phyloP scores from a whole-genome alignment of 2,113 vertebrate species.

The Pavo muticus region DNA sequence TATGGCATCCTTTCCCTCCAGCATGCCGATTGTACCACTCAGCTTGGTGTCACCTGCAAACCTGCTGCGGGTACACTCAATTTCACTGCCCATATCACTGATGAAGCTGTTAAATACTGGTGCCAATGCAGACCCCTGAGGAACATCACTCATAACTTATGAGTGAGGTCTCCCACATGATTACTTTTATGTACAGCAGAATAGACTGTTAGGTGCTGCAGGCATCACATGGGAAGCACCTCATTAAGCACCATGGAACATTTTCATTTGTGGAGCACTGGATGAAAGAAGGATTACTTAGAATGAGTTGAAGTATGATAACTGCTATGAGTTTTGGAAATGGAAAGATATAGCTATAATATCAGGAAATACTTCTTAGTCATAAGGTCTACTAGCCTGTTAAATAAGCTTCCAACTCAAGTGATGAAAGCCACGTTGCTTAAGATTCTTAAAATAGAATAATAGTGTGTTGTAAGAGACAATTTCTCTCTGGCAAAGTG shows the following conservation, averaged over 20 bases:
- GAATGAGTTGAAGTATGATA: not conserved
- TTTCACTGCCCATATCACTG: not conserved
- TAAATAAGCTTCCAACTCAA: conserved; percentile 36
- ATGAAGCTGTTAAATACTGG: not conserved
- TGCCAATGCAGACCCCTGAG: not conserved
- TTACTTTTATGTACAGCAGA: not conserved
- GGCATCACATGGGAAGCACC: not conserved
- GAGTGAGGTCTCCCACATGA: not conserved
- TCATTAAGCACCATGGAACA: not conserved
- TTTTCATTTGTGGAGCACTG: not conserved
- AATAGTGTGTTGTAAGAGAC: not conserved
- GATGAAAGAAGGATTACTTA: not conserved
- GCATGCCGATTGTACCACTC: not conserved
- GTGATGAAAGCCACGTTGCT: conserved; percentile 14
- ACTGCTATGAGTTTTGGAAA: not conserved
- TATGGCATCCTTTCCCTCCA: not conserved
- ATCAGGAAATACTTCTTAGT: not conserved
- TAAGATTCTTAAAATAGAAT: conserved; percentile 45
- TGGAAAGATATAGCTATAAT: not conserved
- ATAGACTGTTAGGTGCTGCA: not conserved
- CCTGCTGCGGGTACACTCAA: not conserved
- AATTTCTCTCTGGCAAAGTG: not conserved
- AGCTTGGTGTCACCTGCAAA: not conserved
- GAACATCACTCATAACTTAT: not conserved
- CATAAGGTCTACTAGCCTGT: not conserved